phyloP scores from a whole-genome alignment of 2,113 vertebrate species.

The Pterophyllum scalare region DNA sequence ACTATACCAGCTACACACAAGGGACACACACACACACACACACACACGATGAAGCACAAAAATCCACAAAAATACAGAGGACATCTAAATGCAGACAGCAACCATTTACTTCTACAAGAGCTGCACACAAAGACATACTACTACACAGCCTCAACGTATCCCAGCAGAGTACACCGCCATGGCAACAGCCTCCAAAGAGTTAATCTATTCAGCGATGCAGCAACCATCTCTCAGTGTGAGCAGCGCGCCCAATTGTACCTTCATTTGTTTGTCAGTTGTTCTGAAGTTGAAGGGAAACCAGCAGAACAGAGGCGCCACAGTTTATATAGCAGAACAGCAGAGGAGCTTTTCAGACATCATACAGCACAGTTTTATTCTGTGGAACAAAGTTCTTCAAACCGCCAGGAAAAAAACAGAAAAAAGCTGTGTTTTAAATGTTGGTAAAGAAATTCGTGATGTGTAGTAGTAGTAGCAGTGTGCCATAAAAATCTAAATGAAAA shows the following conservation, averaged over 20 bases:
- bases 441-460: background rate
- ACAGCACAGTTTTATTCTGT: background rate
- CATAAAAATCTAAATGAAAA: background rate
- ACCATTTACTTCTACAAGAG: constrained; percentile 47
- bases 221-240: constrained; percentile 67
- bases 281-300: constrained; percentile 47
- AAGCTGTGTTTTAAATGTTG: background rate
- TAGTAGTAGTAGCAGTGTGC: background rate
- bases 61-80: constrained; percentile 25
- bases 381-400: background rate
- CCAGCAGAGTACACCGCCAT: constrained; percentile 64
- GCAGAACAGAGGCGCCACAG: constrained; percentile 26
- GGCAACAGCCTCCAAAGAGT: constrained; percentile 73
- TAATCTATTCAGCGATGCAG: constrained; percentile 74
- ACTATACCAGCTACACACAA: constrained; percentile 56
- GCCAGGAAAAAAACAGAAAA: background rate
- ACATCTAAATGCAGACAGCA: constrained; percentile 22
- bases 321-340: background rate
- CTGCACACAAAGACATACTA: constrained; percentile 19
- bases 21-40: constrained; percentile 41
- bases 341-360: constrained; percentile 7
- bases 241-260: constrained; percentile 70
- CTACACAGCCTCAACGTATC: constrained; percentile 45
- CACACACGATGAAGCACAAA: constrained; percentile 10
- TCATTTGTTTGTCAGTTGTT: constrained; percentile 73